Conservation (phyloP, 2,888 invertebrate species). For the Oeneis ivallda region DNA sequence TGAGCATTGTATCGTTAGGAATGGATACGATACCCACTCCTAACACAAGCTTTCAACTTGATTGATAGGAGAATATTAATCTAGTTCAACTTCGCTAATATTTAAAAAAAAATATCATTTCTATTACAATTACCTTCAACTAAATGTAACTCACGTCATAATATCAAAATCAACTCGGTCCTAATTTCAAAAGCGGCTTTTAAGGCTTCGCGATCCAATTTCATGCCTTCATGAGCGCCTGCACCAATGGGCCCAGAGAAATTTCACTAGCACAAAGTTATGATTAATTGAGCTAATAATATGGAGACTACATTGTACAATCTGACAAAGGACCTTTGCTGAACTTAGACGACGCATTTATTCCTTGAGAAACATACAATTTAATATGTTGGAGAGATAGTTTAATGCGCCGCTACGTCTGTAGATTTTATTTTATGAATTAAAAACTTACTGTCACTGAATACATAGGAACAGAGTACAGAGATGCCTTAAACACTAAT, state of each 20-base stretch:
- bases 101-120: neutral
- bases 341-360: constrained; percentile 40
- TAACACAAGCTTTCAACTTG: too few species aligned
- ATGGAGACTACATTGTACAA: constrained; percentile 65
- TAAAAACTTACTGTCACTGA: neutral
- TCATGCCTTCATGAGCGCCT: constrained; percentile 77
- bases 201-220: constrained; percentile 75
- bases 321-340: constrained; percentile 45
- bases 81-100: too few species aligned
- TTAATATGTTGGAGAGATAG: neutral
- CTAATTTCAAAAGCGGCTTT: constrained; percentile 63
- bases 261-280: constrained; percentile 79
- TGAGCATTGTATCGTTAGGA: too few species aligned
- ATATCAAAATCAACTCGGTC: constrained; percentile 63
- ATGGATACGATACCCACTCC: too few species aligned
- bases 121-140: neutral
- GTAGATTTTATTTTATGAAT: neutral
- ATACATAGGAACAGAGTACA: too few species aligned
- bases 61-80: too few species aligned
- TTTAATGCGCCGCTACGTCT: neutral
- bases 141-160: constrained; percentile 35
- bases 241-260: constrained; percentile 74
- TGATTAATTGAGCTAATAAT: constrained; percentile 80
- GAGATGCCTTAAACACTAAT: neutral
- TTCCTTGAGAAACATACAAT: neutral